These are phyloP conservation scores for Junonia oenone DNA, from an alignment of 2,888 invertebrate genomes.

Conservation along the genomic window DNA sequence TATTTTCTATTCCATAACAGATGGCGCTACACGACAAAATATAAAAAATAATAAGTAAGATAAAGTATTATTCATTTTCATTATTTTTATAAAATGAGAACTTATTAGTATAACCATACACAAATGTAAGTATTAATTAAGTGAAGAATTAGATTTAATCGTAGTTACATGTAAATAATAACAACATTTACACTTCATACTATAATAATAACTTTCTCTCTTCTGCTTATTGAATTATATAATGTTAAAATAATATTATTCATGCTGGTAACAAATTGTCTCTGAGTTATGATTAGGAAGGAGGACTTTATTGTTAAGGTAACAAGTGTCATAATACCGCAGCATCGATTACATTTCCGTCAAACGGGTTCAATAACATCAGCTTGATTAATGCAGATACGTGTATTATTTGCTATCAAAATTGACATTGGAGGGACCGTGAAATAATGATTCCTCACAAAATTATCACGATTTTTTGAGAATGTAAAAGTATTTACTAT, in stretches of 20 bases:
- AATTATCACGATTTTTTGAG: background rate
- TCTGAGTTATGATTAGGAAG: background rate
- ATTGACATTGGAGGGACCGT: background rate
- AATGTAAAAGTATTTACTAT: no score
- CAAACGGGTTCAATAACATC: slow-evolving; percentile 24
- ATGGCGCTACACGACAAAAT: slow-evolving; percentile 39
- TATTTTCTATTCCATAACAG: slow-evolving; percentile 35
- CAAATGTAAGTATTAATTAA: background rate
- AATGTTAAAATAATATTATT: slow-evolving; percentile 36
- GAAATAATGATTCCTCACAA: background rate
- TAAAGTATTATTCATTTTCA: no score
- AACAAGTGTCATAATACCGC: background rate
- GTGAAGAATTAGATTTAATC: background rate
- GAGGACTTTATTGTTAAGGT: background rate
- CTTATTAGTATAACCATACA: no score
- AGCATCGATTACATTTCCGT: slow-evolving; percentile 2
- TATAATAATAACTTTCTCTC: slow-evolving; percentile 44
- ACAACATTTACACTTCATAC: background rate
- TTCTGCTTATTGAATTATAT: slow-evolving; percentile 37
- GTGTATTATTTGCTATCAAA: slow-evolving; percentile 9
- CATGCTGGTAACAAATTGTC: slow-evolving; percentile 19
- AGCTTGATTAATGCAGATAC: slow-evolving; percentile 7
- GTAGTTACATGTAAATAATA: background rate
- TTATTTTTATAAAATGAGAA: no score
- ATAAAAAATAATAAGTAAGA: no score